These are phyloP conservation scores for Hiodon alosoides DNA, from an alignment of 2,113 vertebrate species.

Conservation along the genomic window DNA sequence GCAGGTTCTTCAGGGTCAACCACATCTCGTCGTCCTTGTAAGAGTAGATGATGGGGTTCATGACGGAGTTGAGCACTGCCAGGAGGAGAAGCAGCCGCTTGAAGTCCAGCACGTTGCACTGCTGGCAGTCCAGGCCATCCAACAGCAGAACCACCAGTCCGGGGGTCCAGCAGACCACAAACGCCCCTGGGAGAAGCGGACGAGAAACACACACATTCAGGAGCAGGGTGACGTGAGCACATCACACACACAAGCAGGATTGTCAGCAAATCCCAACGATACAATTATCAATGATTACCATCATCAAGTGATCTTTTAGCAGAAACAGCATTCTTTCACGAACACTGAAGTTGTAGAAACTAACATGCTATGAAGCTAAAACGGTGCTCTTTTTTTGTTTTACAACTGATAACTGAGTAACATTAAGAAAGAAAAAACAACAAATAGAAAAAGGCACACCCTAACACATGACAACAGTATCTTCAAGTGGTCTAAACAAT, in stretches of 20 bases:
- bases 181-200: constrained; percentile 69
- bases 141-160: constrained; percentile 83
- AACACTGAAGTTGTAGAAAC: too few species aligned
- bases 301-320: too few species aligned
- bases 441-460: too few species aligned
- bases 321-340: too few species aligned
- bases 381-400: too few species aligned
- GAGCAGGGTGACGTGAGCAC: not conserved
- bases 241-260: too few species aligned
- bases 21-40: constrained; percentile 98
- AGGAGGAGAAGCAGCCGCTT: constrained; percentile 90
- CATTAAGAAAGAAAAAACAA: too few species aligned
- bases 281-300: too few species aligned
- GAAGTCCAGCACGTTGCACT: constrained; percentile 70
- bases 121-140: constrained; percentile 78
- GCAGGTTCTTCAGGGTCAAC: constrained; percentile 81
- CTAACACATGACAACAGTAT: too few species aligned
- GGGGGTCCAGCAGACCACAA: constrained; percentile 95
- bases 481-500: too few species aligned
- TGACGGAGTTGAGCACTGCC: constrained; percentile 87
- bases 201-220: not conserved
- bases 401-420: too few species aligned
- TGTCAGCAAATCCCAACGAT: not conserved
- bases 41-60: constrained; percentile 98
- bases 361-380: too few species aligned